Percentiles rank a stretch among this genome's conserved stretches.
Evolutionary conservation across 2,888 invertebrate species (phyloP).

Genomic region (Philhelius pedissequus): DNA sequence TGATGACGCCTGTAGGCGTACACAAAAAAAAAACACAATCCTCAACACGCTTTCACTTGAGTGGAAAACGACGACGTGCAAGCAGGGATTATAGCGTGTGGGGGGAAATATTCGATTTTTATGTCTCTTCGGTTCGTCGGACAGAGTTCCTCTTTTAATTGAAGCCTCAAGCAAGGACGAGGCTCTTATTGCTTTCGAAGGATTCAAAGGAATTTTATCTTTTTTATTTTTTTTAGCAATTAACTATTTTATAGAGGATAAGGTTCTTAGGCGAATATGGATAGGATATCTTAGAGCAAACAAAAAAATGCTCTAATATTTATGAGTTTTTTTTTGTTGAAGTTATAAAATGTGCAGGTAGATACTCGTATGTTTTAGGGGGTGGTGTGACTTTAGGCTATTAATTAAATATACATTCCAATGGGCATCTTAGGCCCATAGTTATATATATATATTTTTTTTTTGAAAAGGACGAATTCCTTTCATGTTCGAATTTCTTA

Average conservation of each 20-base stretch:
- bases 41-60: background rate
- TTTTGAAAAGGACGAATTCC: no score
- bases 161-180: slow-evolving; percentile 49
- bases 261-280: background rate
- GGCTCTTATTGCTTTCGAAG: slow-evolving; percentile 26
- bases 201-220: slow-evolving; percentile 35
- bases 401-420: background rate
- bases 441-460: background rate
- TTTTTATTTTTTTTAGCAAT: slow-evolving; percentile 18
- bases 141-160: slow-evolving; percentile 47
- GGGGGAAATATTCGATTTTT: slow-evolving; percentile 10
- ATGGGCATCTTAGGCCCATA: background rate
- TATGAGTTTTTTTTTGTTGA: slow-evolving; percentile 30
- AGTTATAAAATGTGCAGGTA: background rate
- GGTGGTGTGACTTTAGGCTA: background rate
- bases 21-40: slow-evolving; percentile 17
- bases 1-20: slow-evolving; percentile 38
- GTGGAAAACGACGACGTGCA: background rate
- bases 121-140: slow-evolving; percentile 20
- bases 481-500: background rate
- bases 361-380: no score
- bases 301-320: background rate
- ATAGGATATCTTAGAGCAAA: background rate
- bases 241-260: slow-evolving; percentile 36
- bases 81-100: background rate